Conservation (phyloP, 2,888 invertebrate species). For the Sminthurinus aureus region DNA sequence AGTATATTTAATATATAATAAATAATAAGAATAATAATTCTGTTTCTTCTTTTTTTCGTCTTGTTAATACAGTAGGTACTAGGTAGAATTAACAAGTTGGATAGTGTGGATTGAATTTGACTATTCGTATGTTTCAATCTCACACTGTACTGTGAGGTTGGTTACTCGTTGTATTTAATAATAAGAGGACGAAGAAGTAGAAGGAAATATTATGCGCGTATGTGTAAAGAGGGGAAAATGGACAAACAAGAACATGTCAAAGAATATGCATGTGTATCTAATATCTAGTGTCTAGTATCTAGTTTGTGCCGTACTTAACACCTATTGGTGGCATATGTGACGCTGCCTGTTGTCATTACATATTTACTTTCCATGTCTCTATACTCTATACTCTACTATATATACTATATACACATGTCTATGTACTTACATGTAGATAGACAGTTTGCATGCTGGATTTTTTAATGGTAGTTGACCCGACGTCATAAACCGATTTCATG, state of each 20-base stretch:
- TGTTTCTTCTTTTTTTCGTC: background rate
- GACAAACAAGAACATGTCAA: background rate
- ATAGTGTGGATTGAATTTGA: slow-evolving; percentile 14
- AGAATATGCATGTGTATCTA: too few species aligned
- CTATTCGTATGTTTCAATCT: background rate
- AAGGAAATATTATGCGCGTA: background rate
- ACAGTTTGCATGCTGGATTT: slow-evolving; percentile 1
- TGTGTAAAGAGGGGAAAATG: background rate
- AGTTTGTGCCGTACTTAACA: slow-evolving; percentile 4
- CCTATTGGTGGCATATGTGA: background rate
- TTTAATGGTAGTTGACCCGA: slow-evolving; percentile 25
- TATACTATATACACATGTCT: background rate
- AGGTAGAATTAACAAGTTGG: slow-evolving; percentile 1
- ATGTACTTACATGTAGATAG: background rate
- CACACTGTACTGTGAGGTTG: slow-evolving; percentile 20
- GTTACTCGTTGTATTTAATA: background rate
- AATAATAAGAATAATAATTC: background rate
- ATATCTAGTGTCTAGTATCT: too few species aligned
- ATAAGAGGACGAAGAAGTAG: background rate
- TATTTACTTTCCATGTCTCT: background rate
- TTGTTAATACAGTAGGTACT: background rate
- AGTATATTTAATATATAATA: too few species aligned
- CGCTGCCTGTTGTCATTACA: too few species aligned
- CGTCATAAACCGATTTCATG: slow-evolving; percentile 45
- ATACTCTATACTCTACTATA: background rate